Conservation (phyloP, 1,140 invertebrate species). For the Trigoniulus corallinus region DNA sequence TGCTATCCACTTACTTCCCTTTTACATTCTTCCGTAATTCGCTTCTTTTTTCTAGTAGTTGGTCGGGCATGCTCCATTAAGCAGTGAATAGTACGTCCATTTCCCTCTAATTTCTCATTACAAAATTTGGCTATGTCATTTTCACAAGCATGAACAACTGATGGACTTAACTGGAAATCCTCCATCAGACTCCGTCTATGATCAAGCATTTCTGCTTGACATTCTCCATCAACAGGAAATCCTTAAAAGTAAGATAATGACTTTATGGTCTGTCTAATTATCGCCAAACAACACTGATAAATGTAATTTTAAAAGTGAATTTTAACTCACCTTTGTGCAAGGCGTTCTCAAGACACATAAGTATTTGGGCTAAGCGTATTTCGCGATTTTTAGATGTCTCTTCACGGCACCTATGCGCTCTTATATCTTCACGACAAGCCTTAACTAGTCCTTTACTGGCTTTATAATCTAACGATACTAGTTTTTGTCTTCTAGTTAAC, state of each 20-base stretch:
- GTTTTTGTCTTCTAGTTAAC: conserved; percentile 61
- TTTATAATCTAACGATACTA: conserved; percentile 80
- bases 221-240: conserved; percentile 32
- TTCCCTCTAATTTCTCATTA: conserved; percentile 39
- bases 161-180: conserved; percentile 80
- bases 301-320: not conserved
- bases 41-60: conserved; percentile 32
- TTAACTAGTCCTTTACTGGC: conserved; percentile 71
- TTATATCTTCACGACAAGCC: conserved; percentile 81
- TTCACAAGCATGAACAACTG: conserved; percentile 74
- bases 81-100: conserved; percentile 85
- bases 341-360: conserved; percentile 79
- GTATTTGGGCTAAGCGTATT: conserved; percentile 69
- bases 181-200: conserved; percentile 80
- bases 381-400: conserved; percentile 55
- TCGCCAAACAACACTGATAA: not conserved
- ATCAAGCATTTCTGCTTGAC: conserved; percentile 64
- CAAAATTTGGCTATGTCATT: conserved; percentile 51
- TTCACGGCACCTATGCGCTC: conserved; percentile 49
- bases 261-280: not conserved
- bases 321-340: conserved; percentile 39
- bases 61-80: conserved; percentile 69
- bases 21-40: conserved; percentile 47
- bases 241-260: not conserved
- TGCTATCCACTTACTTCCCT: conserved; percentile 41